These are phyloP conservation scores for Coccyzus lansbergi DNA, from an alignment of 2,797 vertebrate genomes.

Conservation along the genomic window DNA sequence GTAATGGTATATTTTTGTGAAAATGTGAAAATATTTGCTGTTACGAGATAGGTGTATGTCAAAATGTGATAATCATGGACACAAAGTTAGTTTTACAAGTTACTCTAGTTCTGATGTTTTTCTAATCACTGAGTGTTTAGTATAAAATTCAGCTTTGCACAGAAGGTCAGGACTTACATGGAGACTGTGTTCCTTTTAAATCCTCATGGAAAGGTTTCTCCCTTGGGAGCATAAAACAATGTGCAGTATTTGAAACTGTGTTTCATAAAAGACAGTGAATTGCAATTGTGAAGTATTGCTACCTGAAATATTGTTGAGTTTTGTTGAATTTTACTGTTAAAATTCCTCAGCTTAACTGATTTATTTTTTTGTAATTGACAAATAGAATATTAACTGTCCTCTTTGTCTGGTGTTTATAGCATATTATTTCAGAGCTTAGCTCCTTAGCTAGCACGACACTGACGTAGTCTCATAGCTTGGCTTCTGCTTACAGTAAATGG, in stretches of 20 bases:
- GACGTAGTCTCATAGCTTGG: slow-evolving; percentile 52
- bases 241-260: slow-evolving; percentile 59
- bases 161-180: not conserved
- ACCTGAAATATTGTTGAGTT: not conserved
- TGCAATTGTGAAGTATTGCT: slow-evolving; percentile 25
- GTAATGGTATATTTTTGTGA: slow-evolving; percentile 52
- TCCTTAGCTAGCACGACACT: slow-evolving; percentile 21
- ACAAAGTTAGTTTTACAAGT: not conserved
- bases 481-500: slow-evolving; percentile 80
- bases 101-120: slow-evolving; percentile 15
- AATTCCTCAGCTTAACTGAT: not conserved
- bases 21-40: slow-evolving; percentile 49
- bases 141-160: slow-evolving; percentile 26
- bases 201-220: not conserved
- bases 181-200: slow-evolving; percentile 26
- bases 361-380: not conserved
- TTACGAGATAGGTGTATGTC: slow-evolving; percentile 35
- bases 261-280: slow-evolving; percentile 6
- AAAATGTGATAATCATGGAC: slow-evolving; percentile 10
- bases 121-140: not conserved
- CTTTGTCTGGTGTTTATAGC: not conserved
- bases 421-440: slow-evolving; percentile 8
- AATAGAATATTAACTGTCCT: slow-evolving; percentile 28
- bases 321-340: not conserved
- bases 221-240: not conserved